Evolutionary conservation across 2,888 invertebrate species (phyloP).

Genomic region (Argynnis bischoffii): DNA sequence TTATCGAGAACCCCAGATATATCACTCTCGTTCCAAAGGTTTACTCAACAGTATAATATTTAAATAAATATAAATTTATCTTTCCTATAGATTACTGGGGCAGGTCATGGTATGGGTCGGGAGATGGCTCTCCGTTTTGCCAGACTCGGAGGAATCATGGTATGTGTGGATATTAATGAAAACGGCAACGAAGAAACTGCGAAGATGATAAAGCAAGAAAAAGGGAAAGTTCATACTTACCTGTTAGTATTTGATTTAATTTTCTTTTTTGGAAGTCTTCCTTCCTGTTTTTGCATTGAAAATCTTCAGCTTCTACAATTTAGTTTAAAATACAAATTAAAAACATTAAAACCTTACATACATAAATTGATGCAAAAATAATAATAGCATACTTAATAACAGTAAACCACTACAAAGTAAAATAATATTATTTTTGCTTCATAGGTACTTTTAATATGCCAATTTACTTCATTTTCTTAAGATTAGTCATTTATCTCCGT

Average conservation of each 20-base stretch:
- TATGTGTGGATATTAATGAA: slow-evolving; percentile 89
- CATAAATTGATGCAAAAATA: no score
- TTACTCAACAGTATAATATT: background rate
- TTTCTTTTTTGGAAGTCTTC: background rate
- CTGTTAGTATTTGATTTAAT: slow-evolving; percentile 53
- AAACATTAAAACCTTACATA: no score
- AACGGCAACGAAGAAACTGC: slow-evolving; percentile 86
- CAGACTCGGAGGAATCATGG: slow-evolving; percentile 86
- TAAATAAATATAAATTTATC: background rate
- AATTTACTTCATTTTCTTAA: no score
- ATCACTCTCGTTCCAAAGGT: no score
- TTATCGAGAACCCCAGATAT: no score
- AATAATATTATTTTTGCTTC: no score
- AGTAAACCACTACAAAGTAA: no score
- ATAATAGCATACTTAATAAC: no score
- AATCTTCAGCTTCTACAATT: no score
- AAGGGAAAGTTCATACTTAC: slow-evolving; percentile 69
- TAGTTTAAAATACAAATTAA: no score
- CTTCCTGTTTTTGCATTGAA: background rate
- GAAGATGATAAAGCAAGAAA: slow-evolving; percentile 70
- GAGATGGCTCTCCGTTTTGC: slow-evolving; percentile 89
- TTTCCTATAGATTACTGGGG: slow-evolving; percentile 87
- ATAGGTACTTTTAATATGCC: no score
- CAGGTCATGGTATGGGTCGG: slow-evolving; percentile 93
- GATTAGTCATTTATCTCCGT: no score